Base-by-base conservation (phyloP, 2,888 invertebrate species). In the Lasioglossum marginatum region DNA sequence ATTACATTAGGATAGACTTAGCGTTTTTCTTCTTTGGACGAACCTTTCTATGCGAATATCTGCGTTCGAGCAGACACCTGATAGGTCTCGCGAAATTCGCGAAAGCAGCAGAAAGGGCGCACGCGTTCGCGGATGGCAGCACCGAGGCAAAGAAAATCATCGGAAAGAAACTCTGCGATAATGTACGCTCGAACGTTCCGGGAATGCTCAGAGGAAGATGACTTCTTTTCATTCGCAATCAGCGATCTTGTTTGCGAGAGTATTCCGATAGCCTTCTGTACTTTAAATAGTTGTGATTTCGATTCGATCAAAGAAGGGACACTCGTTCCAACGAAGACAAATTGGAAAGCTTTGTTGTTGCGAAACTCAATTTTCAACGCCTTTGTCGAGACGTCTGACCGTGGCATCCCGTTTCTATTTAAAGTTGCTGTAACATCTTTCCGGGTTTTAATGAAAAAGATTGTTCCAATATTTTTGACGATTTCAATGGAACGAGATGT, bases 271-370 rank as follows among this genome's bases (percentile, higher is more conserved):
- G 60, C 27, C 31, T 31, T 31, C 60, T 63, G 60, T 14, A 31
- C 31, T 63, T 63, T 63, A 63, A 63, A 63, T 63, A 63, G 60
- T 63, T 31, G 60, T 31, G 27, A 63, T 63, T 63, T 63, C 60
- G 60, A 63, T 63, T 31, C 60, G 27, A n/a, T 63, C 60, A 16
- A 31, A 63, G 60, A 63, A 27, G 14, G 31, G 31, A 63, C 60
- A 16, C 60, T 31, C 60, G 60, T 63, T 63, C 27, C 60, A 16
- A 6, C 60, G 60, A 31, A 16, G 60, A 63, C 60, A 63, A 63
- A 63, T 63, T 63, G 60, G 31, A 63, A 63, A 27, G 60, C 60
- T 63, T 63, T 63, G 60, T 63, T 63, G 60, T 31, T 31, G 5
- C 60, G 60, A 16, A 63, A 63, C 60, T 63, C 60, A 31, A 63